Conservation (phyloP, 1,140 invertebrate genomes). For the Drosophila gunungcola region DNA sequence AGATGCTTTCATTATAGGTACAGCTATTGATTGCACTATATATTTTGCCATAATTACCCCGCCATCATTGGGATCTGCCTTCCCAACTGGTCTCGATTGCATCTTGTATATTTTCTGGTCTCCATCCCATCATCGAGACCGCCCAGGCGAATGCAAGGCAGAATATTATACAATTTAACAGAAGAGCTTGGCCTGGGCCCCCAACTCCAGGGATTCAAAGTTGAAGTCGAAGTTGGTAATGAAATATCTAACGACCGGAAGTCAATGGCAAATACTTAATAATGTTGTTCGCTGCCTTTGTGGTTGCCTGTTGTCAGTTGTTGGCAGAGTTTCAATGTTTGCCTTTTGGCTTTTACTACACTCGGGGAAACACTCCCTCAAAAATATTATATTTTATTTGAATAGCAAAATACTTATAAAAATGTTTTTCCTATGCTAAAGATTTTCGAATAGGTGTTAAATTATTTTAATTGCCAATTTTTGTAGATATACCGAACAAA, state of each 20-base stretch:
- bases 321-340: conserved; percentile 24
- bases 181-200: conserved; percentile 21
- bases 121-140: conserved; percentile 15
- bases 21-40: conserved; percentile 41
- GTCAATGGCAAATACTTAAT: conserved; percentile 83
- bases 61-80: conserved; percentile 23
- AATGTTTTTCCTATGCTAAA: too few species aligned
- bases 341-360: conserved; percentile 40
- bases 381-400: neutral
- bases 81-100: conserved; percentile 43
- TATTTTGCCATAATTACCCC: conserved; percentile 40
- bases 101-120: conserved; percentile 21
- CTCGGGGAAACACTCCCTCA: neutral
- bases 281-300: conserved; percentile 72
- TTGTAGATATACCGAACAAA: too few species aligned
- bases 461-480: too few species aligned
- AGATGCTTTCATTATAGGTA: conserved; percentile 35
- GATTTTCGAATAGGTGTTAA: too few species aligned
- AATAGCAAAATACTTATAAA: too few species aligned
- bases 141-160: conserved; percentile 18
- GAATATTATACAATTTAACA: conserved; percentile 64
- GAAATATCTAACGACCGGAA: conserved; percentile 83
- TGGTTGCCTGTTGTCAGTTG: conserved; percentile 50
- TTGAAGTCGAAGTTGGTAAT: conserved; percentile 70
- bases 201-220: conserved; percentile 15